Conservation (phyloP, 1,140 invertebrate genomes). For the Papilio helenus region DNA sequence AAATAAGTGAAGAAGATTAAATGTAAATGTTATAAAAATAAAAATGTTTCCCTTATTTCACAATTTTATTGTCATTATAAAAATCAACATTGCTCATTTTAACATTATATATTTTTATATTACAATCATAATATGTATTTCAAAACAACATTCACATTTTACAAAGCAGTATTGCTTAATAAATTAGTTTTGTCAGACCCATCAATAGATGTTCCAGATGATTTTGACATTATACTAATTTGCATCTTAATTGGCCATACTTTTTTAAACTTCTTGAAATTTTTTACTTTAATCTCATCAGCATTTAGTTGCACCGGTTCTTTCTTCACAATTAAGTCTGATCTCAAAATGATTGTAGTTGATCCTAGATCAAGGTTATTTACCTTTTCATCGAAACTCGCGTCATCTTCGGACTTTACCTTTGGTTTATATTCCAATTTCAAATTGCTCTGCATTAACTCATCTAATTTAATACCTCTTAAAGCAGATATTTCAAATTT, state of each 20-base stretch:
- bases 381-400: slow-evolving; percentile 60
- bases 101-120: slow-evolving; percentile 39
- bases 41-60: slow-evolving; percentile 20
- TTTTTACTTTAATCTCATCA: slow-evolving; percentile 50
- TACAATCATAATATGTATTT: slow-evolving; percentile 2
- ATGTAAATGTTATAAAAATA: slow-evolving; percentile 43
- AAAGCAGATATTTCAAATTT: slow-evolving; percentile 58
- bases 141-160: not conserved
- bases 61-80: slow-evolving; percentile 7
- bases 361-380: slow-evolving; percentile 64
- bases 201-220: slow-evolving; percentile 10
- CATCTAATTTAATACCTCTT: slow-evolving; percentile 65
- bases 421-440: slow-evolving; percentile 47
- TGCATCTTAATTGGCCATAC: slow-evolving; percentile 74
- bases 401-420: slow-evolving; percentile 58
- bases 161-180: not conserved
- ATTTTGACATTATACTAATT: slow-evolving; percentile 49
- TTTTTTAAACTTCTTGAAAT: slow-evolving; percentile 78
- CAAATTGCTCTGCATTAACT: slow-evolving; percentile 58
- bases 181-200: slow-evolving; percentile 2
- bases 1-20: slow-evolving; percentile 47
- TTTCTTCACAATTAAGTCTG: slow-evolving; percentile 69
- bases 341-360: slow-evolving; percentile 58
- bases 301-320: slow-evolving; percentile 54
- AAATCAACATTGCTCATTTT: slow-evolving; percentile 22